Base-by-base conservation (phyloP, 2,888 invertebrate species). In the Epicampocera succincta region DNA sequence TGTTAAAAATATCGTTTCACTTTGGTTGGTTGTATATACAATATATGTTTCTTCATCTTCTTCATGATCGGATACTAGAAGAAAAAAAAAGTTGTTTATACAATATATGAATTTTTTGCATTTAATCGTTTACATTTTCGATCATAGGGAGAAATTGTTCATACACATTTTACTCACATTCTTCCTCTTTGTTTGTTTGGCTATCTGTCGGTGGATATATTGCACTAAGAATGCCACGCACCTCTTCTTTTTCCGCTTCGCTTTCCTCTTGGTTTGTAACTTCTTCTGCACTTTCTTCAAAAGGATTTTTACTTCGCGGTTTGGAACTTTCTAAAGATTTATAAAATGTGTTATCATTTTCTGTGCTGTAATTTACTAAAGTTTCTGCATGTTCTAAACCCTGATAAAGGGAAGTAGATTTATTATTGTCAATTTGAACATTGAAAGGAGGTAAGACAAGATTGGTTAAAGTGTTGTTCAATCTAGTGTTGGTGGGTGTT, bases 1-100 rank as follows among this genome's bases (percentile, higher is more conserved):
- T 17, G 92, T 90, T 29, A 93, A 85, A 80, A 92, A 91, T 75
- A 93, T 83, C 15, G 91, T 90, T 46, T 92, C 92, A 54, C 88
- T 88, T 6, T 89, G 88, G 46, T 88, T 85, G 17, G 85, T 86
- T 17, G 80, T 86, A 33, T 86, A 85, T 0, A 89, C 90, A 76
- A 90, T 88, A 61, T 90, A 92, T 0, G 91, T 86, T 50, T 87
- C 86, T 78, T 91, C 88, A 85, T 92, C 88, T 63, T 91, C 87
- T 86, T 92, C 89, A 83, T 91, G 80, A 85, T 92, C 87, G 1
- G 91, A 91, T 42, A 88, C 89, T 89, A 29, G 2, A 77, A 73
- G 40, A 6, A 9, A 17, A 33, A 33, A 38, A 2, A 56, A 17
- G 12, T 15, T 44, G 17, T 25, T 60, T 15, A 12, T 44, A 60